Percentiles rank a stretch among this genome's conserved stretches.
phyloP scores from a whole-genome alignment of 2,113 vertebrate genomes.

The Elachura formosa region DNA sequence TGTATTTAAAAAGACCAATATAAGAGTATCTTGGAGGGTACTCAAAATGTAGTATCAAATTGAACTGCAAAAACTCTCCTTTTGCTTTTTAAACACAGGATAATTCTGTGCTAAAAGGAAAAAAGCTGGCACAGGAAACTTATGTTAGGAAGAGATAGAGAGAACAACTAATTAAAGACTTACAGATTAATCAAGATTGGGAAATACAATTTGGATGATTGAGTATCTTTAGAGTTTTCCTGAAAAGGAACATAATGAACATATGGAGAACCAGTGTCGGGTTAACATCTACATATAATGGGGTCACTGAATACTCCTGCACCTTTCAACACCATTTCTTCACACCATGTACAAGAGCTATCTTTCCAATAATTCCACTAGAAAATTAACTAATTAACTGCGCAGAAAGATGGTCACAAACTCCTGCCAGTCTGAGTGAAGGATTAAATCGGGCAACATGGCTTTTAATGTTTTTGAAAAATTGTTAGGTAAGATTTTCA shows the following conservation, averaged over 20 bases:
- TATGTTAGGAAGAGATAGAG: not conserved
- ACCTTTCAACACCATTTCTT: not conserved
- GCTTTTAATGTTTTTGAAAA: not conserved
- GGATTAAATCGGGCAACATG: not conserved
- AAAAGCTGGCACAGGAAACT: not conserved
- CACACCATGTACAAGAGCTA: not conserved
- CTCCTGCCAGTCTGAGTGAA: not conserved
- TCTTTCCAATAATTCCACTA: not conserved
- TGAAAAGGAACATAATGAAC: not conserved
- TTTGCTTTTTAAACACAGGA: not conserved
- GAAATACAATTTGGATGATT: not conserved
- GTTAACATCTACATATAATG: not conserved
- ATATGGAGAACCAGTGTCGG: not conserved
- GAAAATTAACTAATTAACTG: not conserved
- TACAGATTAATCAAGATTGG: not conserved
- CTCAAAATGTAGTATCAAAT: not conserved
- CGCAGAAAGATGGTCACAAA: not conserved
- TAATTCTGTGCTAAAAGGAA: not conserved
- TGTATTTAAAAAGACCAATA: not conserved
- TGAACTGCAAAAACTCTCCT: not conserved
- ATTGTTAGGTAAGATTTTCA: not conserved
- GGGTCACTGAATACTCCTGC: not conserved
- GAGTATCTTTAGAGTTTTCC: not conserved
- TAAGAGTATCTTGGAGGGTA: not conserved
- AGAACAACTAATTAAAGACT: not conserved